Evolutionary conservation across 2,797 vertebrate genomes (phyloP).

Genomic region (Tangara arthus): DNA sequence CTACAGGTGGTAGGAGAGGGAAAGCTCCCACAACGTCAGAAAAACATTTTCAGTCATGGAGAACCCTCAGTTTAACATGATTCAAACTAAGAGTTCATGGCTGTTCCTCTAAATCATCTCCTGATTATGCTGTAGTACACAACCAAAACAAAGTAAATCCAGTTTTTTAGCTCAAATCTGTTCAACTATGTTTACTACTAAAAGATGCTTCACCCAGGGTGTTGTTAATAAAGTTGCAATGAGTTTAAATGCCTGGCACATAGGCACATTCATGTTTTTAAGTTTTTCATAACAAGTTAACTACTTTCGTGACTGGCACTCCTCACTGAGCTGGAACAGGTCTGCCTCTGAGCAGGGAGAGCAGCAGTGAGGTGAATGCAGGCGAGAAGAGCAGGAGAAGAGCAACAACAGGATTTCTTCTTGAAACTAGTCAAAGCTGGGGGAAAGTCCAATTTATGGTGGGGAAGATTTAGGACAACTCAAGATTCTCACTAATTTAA

Average conservation of each 20-base stretch:
- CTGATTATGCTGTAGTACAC: neutral
- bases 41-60: constrained; percentile 16
- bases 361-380: neutral
- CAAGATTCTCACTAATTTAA: neutral
- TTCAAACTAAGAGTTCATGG: neutral
- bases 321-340: neutral
- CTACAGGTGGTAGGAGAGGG: neutral
- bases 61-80: neutral
- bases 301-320: neutral
- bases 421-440: neutral
- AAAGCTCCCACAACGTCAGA: neutral
- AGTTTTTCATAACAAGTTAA: constrained; percentile 29
- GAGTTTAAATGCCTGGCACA: constrained; percentile 37
- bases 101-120: neutral
- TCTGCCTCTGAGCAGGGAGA: neutral
- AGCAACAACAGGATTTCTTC: neutral
- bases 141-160: constrained; percentile 9
- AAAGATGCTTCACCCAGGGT: constrained; percentile 38
- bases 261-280: constrained; percentile 10
- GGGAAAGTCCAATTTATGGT: neutral
- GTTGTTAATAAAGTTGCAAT: constrained; percentile 41
- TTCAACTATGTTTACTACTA: constrained; percentile 23
- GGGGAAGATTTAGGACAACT: neutral
- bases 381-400: neutral
- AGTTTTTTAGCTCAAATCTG: constrained; percentile 22